phyloP scores from a whole-genome alignment of 2,888 invertebrate species.

The Tipula helvola region DNA sequence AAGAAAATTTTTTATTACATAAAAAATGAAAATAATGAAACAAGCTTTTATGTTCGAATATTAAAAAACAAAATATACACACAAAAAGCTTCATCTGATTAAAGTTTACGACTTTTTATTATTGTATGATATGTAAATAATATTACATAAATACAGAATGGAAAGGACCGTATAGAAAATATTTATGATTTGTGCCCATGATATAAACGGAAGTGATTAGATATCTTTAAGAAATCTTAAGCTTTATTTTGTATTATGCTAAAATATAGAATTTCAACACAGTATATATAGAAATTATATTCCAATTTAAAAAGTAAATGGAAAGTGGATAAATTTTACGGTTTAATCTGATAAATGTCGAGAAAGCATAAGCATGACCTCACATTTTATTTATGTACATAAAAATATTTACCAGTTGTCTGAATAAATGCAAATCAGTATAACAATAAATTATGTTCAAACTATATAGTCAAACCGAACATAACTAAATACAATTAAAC shows the following conservation, averaged over 20 bases:
- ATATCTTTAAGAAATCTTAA: neutral
- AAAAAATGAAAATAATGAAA: neutral
- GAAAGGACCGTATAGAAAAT: neutral
- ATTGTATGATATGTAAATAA: neutral
- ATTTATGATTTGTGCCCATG: neutral
- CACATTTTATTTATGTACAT: neutral
- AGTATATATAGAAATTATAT: neutral
- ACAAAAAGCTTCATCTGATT: neutral
- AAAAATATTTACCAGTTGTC: neutral
- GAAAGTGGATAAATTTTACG: neutral
- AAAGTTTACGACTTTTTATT: neutral
- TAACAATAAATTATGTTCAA: neutral
- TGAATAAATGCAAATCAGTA: neutral
- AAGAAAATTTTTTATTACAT: neutral
- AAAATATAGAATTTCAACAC: neutral
- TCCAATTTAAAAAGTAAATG: neutral
- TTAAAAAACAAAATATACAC: neutral
- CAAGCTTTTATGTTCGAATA: neutral
- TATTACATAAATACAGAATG: neutral
- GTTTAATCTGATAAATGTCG: neutral
- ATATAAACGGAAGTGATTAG: neutral
- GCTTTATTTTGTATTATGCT: neutral
- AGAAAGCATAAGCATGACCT: neutral
- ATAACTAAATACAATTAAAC: neutral
- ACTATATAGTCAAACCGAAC: neutral